phyloP scores from a whole-genome alignment of 2,888 invertebrate genomes.

The Drosophila formosana region DNA sequence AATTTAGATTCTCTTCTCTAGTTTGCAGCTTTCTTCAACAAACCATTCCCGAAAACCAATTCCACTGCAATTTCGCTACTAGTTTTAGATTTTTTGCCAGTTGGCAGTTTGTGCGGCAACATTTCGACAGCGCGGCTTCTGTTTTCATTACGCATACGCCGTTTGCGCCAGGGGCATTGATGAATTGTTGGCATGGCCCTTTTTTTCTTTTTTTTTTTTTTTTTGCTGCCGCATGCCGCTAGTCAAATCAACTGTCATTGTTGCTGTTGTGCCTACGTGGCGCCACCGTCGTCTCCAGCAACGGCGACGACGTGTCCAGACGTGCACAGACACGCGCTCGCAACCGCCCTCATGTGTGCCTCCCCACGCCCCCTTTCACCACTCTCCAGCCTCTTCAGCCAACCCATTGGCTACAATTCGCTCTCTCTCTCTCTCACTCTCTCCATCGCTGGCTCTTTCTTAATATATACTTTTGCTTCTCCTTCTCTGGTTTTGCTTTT shows the following conservation, averaged over 20 bases:
- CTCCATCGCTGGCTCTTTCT: too few relatives aligned
- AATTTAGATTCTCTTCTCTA: too few relatives aligned
- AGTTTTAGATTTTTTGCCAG: background rate
- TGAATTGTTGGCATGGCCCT: slow-evolving; percentile 69
- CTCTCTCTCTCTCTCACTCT: background rate
- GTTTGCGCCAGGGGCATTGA: slow-evolving; percentile 63
- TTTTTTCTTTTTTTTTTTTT: background rate
- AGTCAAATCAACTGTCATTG: slow-evolving; percentile 64
- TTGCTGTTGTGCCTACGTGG: slow-evolving; percentile 61
- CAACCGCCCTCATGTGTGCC: slow-evolving; percentile 30
- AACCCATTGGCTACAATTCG: background rate
- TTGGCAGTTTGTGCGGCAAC: background rate
- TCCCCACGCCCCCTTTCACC: background rate
- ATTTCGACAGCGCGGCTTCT: slow-evolving; percentile 7
- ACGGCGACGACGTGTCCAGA: slow-evolving; percentile 71
- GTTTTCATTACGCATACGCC: slow-evolving; percentile 72
- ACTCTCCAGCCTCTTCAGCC: background rate
- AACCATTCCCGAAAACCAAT: background rate
- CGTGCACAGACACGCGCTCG: slow-evolving; percentile 66
- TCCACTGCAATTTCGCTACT: background rate
- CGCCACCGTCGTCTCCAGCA: slow-evolving; percentile 52
- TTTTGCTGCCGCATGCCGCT: slow-evolving; percentile 26
- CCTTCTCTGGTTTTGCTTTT: background rate
- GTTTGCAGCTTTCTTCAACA: too few relatives aligned
- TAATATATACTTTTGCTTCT: too few relatives aligned